A percentile compares a stretch with the other conserved stretches of the same genome.
Conservation (phyloP, 2,888 invertebrate species). For the Tinea semifulvella region DNA sequence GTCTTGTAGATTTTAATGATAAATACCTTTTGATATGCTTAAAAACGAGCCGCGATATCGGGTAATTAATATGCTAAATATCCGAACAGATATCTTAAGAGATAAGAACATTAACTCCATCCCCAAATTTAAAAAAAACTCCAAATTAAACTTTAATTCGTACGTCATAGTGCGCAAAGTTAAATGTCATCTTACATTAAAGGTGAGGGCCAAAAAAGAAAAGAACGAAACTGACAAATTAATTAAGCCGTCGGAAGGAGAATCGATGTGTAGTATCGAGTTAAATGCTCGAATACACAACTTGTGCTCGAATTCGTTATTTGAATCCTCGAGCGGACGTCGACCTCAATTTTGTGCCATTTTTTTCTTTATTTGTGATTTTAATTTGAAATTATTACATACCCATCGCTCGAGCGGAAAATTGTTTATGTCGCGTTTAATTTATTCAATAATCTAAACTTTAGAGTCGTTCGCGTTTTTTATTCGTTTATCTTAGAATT, state of each 20-base stretch:
- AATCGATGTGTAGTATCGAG: slow-evolving; percentile 50
- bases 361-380: not conserved
- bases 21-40: slow-evolving; percentile 20
- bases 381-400: slow-evolving; percentile 2
- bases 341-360: not conserved
- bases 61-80: slow-evolving; percentile 56
- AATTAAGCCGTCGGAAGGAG: slow-evolving; percentile 47
- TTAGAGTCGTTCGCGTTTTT: too few relatives aligned
- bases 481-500: too few relatives aligned
- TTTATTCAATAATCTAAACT: too few relatives aligned
- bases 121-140: not conserved
- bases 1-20: slow-evolving; percentile 10
- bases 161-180: not conserved
- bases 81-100: slow-evolving; percentile 39
- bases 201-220: slow-evolving; percentile 16
- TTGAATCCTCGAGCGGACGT: not conserved
- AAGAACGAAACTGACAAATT: slow-evolving; percentile 39
- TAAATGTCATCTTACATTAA: not conserved
- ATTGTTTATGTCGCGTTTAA: too few relatives aligned
- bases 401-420: too few relatives aligned
- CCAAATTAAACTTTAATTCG: slow-evolving; percentile 1
- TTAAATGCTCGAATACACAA: slow-evolving; percentile 41
- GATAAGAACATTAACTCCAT: slow-evolving; percentile 27
- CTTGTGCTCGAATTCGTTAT: slow-evolving; percentile 9
- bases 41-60: slow-evolving; percentile 27